Base-by-base conservation (phyloP, 2,888 invertebrate species). In the Marronus borbonicus region DNA sequence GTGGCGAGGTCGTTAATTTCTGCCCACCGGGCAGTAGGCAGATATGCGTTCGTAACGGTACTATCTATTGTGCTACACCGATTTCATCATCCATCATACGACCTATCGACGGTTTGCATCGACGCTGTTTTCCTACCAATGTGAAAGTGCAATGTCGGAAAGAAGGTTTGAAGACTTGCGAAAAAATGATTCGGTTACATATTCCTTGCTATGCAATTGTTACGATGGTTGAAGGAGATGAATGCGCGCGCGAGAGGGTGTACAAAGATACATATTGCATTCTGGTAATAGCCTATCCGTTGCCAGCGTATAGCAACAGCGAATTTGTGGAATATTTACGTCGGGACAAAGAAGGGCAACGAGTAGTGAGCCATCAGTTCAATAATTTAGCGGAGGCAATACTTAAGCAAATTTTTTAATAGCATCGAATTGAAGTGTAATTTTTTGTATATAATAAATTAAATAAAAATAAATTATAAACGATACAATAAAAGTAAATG, bases 221-320 rank as follows among this genome's bases (percentile, higher is more conserved):
- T 60, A 72, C 39, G 17, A 72, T 58, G 72, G 72, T 72, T 3
- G 72, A 58, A 12, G 72, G 60, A 44, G 72, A 72, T 24, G 72
- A 39, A 24, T 39, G 36, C n/a, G 60, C 60, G 0, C 3, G 4
- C 1, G 58, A 44, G 36, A 58, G 20, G 10, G 44, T 58, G 10
- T 72, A 36, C 14, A 72, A 60, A 2, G 72, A 12, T 17, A 39
- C 14, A 60, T 44, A 60, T 60, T 72, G 72, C 14, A 10, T 72
- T 14, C 28, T 58, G 4, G 24, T 72, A 20, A 44, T 60, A 2
- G 72, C 58, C 7, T 14, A 60, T 24, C 44, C 72, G 10, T 12
- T 72, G 39, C 72, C 72, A 12, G 60, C 36, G 36, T 44, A 36
- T 20, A 72, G 39, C 39, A 72, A 72, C 1, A 12, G 20, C 0